Evolutionary conservation across 2,113 vertebrate species (phyloP).

Genomic region (Pedionomus torquatus): DNA sequence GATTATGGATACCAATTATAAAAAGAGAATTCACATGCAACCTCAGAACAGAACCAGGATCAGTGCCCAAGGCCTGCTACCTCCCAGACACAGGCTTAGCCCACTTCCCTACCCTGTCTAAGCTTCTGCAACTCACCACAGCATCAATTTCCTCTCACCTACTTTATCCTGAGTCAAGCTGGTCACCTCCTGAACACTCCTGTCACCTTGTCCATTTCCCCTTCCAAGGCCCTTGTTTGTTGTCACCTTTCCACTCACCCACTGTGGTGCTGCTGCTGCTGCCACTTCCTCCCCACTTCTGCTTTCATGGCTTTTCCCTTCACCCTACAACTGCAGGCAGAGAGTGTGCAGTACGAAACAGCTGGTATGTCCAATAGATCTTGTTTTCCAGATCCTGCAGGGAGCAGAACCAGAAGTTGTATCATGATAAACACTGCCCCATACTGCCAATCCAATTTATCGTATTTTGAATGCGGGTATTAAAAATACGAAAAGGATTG

Average conservation of each 20-base stretch:
- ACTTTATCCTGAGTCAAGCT: neutral
- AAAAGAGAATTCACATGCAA: neutral
- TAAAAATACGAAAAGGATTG: neutral
- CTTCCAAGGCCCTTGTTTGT: neutral
- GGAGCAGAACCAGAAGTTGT: neutral
- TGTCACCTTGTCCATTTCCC: neutral
- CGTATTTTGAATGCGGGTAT: neutral
- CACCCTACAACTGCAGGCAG: neutral
- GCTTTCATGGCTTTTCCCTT: neutral
- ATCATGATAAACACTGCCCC: neutral
- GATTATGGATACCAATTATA: neutral
- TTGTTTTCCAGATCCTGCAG: neutral
- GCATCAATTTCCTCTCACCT: neutral
- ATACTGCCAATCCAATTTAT: neutral
- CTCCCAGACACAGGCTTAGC: neutral
- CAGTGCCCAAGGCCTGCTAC: neutral
- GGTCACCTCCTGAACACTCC: neutral
- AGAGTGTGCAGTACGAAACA: neutral
- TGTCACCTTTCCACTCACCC: neutral
- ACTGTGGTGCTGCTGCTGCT: neutral
- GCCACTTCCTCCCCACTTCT: neutral
- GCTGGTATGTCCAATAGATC: neutral
- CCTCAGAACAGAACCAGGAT: neutral
- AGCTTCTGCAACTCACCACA: neutral
- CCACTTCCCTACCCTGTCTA: neutral